Evolutionary conservation across 2,113 vertebrate species (phyloP).

Genomic region (Oxyruncus cristatus): DNA sequence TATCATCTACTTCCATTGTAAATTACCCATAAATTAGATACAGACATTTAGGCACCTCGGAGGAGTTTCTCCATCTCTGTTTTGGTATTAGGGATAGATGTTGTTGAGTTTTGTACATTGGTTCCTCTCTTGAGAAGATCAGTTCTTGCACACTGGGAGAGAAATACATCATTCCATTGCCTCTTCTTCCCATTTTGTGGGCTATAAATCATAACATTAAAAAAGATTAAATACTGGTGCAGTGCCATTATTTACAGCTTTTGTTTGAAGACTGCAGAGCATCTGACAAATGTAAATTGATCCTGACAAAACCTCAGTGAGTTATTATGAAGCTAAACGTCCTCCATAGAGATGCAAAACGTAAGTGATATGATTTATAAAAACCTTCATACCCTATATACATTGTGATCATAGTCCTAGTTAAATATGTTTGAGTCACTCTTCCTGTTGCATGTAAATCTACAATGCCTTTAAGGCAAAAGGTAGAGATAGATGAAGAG

Average conservation of each 20-base stretch:
- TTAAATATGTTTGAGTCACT: neutral
- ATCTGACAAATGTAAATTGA: constrained; percentile 44
- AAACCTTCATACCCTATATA: neutral
- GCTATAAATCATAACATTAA: neutral
- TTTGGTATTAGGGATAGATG: constrained; percentile 58
- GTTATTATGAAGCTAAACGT: constrained; percentile 14
- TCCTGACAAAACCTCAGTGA: constrained; percentile 28
- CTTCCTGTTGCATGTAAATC: neutral
- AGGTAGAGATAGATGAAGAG: neutral
- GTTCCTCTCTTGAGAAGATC: constrained; percentile 37
- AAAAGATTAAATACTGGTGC: neutral
- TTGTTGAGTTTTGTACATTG: neutral
- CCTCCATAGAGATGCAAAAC: neutral
- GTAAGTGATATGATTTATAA: constrained; percentile 2
- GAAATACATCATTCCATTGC: neutral
- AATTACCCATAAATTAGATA: constrained; percentile 73
- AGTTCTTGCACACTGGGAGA: constrained; percentile 42
- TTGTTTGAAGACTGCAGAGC: constrained; percentile 22
- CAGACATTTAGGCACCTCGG: constrained; percentile 69
- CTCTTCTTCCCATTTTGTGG: neutral
- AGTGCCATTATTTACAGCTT: neutral
- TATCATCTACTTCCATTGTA: constrained; percentile 73
- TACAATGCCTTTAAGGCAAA: neutral
- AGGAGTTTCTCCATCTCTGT: constrained; percentile 14
- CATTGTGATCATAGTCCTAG: neutral